Evolutionary conservation across 2,113 vertebrate genomes (phyloP).

Genomic region (Enhydra lutris): DNA sequence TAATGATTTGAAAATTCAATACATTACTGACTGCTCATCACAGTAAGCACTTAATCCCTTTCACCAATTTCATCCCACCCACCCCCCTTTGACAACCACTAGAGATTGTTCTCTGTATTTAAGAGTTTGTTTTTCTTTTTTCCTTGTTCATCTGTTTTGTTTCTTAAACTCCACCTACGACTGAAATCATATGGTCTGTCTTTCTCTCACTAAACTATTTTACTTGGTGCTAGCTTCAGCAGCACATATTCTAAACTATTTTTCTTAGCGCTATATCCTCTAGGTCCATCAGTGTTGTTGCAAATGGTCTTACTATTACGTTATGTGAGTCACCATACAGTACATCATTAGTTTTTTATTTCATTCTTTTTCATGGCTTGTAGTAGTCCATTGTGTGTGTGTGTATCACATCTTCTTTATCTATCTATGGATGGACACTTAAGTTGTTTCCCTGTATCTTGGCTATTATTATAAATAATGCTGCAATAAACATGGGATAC

Average conservation of each 20-base stretch:
- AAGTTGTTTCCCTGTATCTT: neutral
- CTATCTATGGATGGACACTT: neutral
- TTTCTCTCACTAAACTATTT: neutral
- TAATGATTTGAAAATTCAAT: neutral
- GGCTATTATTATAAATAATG: neutral
- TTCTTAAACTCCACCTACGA: neutral
- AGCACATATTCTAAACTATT: too few species aligned
- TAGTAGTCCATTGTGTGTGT: neutral
- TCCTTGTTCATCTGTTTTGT: neutral
- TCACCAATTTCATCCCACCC: neutral
- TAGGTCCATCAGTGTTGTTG: neutral
- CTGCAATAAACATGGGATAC: neutral
- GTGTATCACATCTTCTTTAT: neutral
- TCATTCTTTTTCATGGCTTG: neutral
- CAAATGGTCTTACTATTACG: neutral
- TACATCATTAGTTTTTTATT: neutral
- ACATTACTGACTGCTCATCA: neutral
- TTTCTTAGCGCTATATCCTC: neutral
- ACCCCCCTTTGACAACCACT: neutral
- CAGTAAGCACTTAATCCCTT: neutral
- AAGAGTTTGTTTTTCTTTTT: neutral
- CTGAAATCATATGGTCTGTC: neutral
- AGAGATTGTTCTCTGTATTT: neutral
- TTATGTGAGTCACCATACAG: too few species aligned
- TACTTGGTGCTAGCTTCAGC: neutral